Base-by-base conservation (phyloP, 64 coral and sea anemone species). In the Stylophora pistillata region DNA sequence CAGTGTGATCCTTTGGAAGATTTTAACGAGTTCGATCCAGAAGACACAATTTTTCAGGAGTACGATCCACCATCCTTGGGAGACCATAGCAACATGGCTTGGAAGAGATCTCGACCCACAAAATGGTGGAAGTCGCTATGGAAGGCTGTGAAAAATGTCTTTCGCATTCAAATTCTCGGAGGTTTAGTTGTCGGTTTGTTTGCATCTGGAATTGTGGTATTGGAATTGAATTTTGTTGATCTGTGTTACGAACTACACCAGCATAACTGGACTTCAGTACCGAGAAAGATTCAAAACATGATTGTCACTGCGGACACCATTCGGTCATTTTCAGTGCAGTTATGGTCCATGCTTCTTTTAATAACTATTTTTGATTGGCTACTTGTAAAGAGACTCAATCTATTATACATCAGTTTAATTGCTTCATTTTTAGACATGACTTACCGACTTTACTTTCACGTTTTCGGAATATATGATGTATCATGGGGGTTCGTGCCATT, bases 171-270 rank as follows among this genome's bases (percentile, higher is more conserved):
- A 55, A 81, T 75, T 55, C 23, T 87, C 21, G 84, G 73, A 27
- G 91, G 91, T 20, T 20, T 71, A 13, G 85, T 30, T 2, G 15
- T 93, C 16, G 85, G 91, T 25, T 64, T 80, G 27, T 14, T 95
- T 1, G 86, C 86, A 21, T 81, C 85, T 15, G 12, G 82, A 37
- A 74, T 95, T 25, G 70, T 73, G 5, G 37, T 95, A 52, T 28
- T 95, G 41, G 90, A 95, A 66, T 92, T 95, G 20, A 95, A 92
- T 26, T 78, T 86, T 0, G 94, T 86, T 60, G 86, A 89, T 77
- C 58, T 92, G 2, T 95, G 94, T 72, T 95, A 78, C 52, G 58
- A 92, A 16, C 56, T 71, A 61, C 88, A 82, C 52, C 28, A 1
- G 0, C 9, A 13, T 16, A 85, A 89, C 30, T 95, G 89, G 89